Evolutionary conservation across 2,797 vertebrate species (phyloP), one percentile per base, ranked within the genome.

Genomic region (Toxotes lorentzi): DNA sequence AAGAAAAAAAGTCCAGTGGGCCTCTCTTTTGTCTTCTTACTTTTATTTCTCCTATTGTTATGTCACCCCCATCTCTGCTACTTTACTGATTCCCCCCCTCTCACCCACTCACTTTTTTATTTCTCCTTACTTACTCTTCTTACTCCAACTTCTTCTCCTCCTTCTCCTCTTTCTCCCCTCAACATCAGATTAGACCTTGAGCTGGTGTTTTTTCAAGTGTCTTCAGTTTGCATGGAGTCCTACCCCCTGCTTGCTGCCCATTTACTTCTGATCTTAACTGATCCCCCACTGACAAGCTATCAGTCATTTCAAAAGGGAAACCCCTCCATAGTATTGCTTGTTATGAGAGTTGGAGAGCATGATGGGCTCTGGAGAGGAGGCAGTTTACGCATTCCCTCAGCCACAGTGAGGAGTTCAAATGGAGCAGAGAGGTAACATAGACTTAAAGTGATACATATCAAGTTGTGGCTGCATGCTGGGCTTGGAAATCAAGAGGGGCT

Each of bases 121-220:
- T 43, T 34, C 41, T 48, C 27, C 5, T 57, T 35, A 56, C 16
- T 63, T 58, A n/a, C 7, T 47, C 7, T 41, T 72, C 27, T 54
- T 35, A 41, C 32, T 43, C 40, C 32, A 48, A 14, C 12, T 64
- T 30, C 6, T 58, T 47, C 43, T 32, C 35, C 3, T 43, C 43
- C 43, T 63, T 65, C 62, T 57, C 47, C 64, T 65, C 51, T 76
- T 67, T 70, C 53, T 56, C 53, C 32, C 34, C 13, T 65, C 65
- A 68, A 60, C 66, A 85, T 88, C 82, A 83, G 77, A 82, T 86
- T 64, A 72, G 59, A 70, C 59, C 73, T 48, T 57, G 57, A 11
- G 21, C 63, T 54, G 40, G 24, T 91, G 83, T 88, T 88, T 90
- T 84, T 76, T 57, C 88, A 92, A 79, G 79, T 91, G 89, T 92